Base-by-base conservation (phyloP, 2,797 vertebrate genomes). In the Naso thynnoides region DNA sequence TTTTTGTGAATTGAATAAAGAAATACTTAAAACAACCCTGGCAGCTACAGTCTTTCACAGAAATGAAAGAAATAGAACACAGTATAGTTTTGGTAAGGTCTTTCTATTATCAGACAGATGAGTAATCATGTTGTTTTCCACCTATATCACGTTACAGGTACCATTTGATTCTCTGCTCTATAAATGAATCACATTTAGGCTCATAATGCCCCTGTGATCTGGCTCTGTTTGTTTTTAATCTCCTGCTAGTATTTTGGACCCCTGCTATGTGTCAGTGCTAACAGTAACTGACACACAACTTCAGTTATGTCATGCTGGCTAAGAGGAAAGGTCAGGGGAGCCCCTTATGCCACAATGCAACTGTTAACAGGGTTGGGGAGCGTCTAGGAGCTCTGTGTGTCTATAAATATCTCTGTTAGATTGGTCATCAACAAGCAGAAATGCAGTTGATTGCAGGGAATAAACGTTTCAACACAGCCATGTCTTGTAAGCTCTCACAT, bases 301-400 rank as follows among this genome's bases (percentile, higher is more conserved):
- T 66, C 13, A 73, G 67, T 84, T 79, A 89, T 78, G 70, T n/a
- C 74, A 79, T 15, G 2, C 21, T 2, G 64, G 42, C 53, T 85
- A 50, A 45, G 6, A 62, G 57, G 73, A 21, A 87, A 88, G 88
- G 79, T 90, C 86, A 85, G 86, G 84, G 76, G 64, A 86, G 24
- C 76, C 82, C 83, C 57, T 16, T 1, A 67, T 67, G 56, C 2
- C 2, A 73, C 42, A 59, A 63, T 29, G 33, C 7, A 70, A 63
- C 49, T 33, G 44, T 52, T 50, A 14, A 16, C 14, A 7, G 39
- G 33, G 48, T 54, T 13, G 4, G 23, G n/a, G 29, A 15, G 69
- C 3, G 10, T 29, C 70, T 70, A 18, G 61, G 33, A 29, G 15
- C 56, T 56, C 23, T 58, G 18, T 44, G 2, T 48, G 23, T 49